Percentiles rank a stretch among this genome's conserved stretches.
Evolutionary conservation across 2,113 vertebrate genomes (phyloP).

Genomic region (Tychaedon coryphoeus): DNA sequence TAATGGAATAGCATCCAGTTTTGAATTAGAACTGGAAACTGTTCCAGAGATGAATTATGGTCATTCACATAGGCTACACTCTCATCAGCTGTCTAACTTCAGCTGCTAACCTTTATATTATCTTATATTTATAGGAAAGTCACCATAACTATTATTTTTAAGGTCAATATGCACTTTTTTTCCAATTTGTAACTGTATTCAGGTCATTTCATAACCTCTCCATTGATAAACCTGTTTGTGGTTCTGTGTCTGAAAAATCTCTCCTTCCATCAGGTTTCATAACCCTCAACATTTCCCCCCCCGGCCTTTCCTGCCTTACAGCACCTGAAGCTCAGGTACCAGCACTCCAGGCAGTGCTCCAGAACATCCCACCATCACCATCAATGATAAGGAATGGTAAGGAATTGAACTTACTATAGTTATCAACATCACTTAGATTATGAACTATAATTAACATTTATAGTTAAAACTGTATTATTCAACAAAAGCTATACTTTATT

Average conservation of each 20-base stretch:
- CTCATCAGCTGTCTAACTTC: neutral
- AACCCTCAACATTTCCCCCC: neutral
- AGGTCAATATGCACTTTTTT: neutral
- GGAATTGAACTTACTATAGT: neutral
- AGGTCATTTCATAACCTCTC: neutral
- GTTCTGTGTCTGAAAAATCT: neutral
- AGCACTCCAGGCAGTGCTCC: neutral
- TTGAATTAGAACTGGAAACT: neutral
- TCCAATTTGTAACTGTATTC: neutral
- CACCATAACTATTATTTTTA: neutral
- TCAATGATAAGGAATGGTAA: accelerated
- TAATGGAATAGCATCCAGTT: neutral
- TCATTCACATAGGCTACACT: neutral
- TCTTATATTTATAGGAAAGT: neutral
- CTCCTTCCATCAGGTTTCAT: neutral
- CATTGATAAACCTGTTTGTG: neutral
- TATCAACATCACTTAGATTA: neutral
- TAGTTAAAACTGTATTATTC: neutral
- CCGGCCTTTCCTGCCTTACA: neutral
- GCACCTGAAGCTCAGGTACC: neutral
- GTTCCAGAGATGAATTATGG: neutral
- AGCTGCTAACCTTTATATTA: neutral
- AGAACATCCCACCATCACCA: neutral
- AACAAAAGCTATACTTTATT: neutral
- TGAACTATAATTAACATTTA: neutral